A percentile compares a stretch with the other conserved stretches of the same genome.
phyloP scores from a whole-genome alignment of 2,113 vertebrate genomes.

The Elgaria multicarinata region DNA sequence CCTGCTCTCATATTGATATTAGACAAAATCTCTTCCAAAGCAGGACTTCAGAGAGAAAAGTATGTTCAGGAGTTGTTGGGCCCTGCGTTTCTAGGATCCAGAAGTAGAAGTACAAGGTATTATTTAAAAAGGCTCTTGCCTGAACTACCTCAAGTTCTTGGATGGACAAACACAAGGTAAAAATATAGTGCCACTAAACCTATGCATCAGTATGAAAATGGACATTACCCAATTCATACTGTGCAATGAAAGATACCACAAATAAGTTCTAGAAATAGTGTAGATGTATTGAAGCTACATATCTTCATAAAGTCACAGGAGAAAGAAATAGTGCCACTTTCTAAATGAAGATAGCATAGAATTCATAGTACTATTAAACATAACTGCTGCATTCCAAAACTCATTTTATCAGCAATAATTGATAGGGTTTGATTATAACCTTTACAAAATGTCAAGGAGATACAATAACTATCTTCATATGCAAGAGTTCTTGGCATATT shows the following conservation, averaged over 20 bases:
- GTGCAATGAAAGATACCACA: not conserved
- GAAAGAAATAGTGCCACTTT: not conserved
- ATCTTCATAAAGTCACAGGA: not conserved
- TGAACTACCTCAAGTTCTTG: not conserved
- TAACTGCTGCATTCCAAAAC: not conserved
- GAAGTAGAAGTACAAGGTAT: not conserved
- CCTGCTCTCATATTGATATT: not conserved
- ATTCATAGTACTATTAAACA: not conserved
- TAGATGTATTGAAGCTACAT: not conserved
- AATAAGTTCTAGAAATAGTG: conserved; percentile 1
- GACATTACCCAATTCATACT: not conserved
- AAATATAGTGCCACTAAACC: not conserved
- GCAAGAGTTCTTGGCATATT: conserved; percentile 17
- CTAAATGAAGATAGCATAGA: not conserved
- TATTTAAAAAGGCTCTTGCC: not conserved
- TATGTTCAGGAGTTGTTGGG: not conserved
- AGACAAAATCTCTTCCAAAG: not conserved
- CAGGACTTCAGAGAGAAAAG: not conserved
- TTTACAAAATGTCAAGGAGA: conserved; percentile 12
- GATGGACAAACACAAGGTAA: not conserved
- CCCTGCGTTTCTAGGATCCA: not conserved
- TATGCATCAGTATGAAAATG: not conserved
- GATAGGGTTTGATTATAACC: not conserved
- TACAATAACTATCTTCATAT: conserved; percentile 38
- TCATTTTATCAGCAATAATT: not conserved